These are phyloP conservation scores for Micoletzkya japonica DNA, from an alignment of 2,888 invertebrate species.

Conservation along the genomic window DNA sequence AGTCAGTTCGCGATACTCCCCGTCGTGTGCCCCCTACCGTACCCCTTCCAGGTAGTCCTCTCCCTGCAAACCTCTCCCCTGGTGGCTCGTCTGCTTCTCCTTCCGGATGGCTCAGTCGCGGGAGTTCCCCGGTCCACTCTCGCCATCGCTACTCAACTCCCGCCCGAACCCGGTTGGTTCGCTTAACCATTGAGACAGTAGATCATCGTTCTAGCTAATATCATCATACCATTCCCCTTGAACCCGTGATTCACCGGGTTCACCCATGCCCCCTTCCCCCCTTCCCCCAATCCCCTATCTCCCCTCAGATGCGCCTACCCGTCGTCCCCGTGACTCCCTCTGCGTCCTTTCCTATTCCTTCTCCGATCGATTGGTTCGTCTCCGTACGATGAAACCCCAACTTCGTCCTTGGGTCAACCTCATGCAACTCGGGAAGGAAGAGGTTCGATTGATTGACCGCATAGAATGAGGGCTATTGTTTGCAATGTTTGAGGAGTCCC, in stretches of 20 bases:
- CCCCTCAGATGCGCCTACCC: not conserved
- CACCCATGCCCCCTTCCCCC: not conserved
- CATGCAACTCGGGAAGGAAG: constrained; percentile 25
- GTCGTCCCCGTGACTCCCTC: constrained; percentile 14
- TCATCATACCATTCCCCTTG: not conserved
- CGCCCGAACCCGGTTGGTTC: constrained; percentile 18
- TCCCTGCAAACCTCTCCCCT: constrained; percentile 23
- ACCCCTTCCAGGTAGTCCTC: constrained; percentile 9
- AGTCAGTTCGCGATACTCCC: no score
- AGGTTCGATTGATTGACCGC: constrained; percentile 3
- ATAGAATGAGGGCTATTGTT: constrained; percentile 16
- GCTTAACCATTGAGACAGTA: not conserved
- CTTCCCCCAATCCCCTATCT: not conserved
- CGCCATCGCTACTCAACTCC: constrained; percentile 19
- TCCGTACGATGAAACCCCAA: constrained; percentile 31
- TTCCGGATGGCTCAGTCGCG: constrained; percentile 31
- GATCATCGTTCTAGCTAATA: not conserved
- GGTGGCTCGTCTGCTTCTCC: constrained; percentile 10
- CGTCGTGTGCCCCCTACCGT: no score
- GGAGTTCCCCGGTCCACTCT: constrained; percentile 31
- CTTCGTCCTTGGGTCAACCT: constrained; percentile 32
- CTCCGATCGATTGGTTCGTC: constrained; percentile 32
- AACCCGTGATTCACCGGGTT: not conserved
- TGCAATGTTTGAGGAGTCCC: no score
- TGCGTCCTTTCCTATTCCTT: constrained; percentile 30